Evolutionary conservation across 2,113 vertebrate species (phyloP).

Genomic region (Gobio gobio): DNA sequence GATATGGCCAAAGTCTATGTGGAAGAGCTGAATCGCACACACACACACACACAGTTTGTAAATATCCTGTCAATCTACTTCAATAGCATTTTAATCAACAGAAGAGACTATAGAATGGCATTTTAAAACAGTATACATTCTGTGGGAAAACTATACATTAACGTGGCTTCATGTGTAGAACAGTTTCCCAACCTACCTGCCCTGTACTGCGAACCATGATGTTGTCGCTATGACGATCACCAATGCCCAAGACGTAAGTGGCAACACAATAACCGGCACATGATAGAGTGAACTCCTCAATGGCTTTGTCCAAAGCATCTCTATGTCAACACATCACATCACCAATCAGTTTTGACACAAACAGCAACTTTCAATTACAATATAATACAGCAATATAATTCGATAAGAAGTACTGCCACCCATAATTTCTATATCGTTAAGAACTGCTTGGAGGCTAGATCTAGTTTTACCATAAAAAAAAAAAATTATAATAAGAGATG

Average conservation of each 20-base stretch:
- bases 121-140: not conserved
- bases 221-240: constrained; percentile 98
- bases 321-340: constrained; percentile 67
- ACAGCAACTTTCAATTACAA: not conserved
- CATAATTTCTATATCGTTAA: not conserved
- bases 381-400: too few species aligned
- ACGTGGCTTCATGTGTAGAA: not conserved
- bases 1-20: constrained; percentile 99
- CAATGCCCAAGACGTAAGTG: constrained; percentile 96
- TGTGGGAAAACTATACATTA: not conserved
- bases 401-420: not conserved
- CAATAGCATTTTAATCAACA: not conserved
- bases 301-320: constrained; percentile 93
- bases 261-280: constrained; percentile 99
- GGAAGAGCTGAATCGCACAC: constrained; percentile 85
- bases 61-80: not conserved
- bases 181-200: constrained; percentile 79
- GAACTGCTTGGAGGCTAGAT: not conserved
- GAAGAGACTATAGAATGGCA: not conserved
- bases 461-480: not conserved
- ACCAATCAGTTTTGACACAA: not conserved
- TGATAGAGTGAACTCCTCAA: constrained; percentile 96
- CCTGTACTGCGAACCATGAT: constrained; percentile 99
- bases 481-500: not conserved
- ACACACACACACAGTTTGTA: not conserved